Evolutionary conservation across 2,797 vertebrate genomes (phyloP).

Genomic region (Synaphobranchus kaupii): DNA sequence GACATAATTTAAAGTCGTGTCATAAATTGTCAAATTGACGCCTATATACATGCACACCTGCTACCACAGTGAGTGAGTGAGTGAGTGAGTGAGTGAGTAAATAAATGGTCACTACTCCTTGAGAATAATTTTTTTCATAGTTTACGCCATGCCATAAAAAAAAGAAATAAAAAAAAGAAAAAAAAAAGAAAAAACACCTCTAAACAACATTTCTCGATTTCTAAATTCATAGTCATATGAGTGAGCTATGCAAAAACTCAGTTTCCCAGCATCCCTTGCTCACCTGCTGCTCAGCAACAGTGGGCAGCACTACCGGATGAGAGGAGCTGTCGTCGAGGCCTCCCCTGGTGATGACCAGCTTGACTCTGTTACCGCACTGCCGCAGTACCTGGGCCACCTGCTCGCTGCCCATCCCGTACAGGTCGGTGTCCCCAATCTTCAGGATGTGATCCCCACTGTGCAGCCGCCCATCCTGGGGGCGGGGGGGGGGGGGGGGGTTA

Average conservation of each 20-base stretch:
- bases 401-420: constrained; percentile 92
- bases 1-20: too few relatives aligned
- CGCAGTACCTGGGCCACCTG: constrained; percentile 96
- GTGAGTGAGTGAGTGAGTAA: too few relatives aligned
- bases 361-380: constrained; percentile 91
- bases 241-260: neutral
- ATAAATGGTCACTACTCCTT: too few relatives aligned
- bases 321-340: constrained; percentile 72
- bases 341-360: constrained; percentile 88
- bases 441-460: constrained; percentile 95
- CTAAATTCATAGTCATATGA: neutral
- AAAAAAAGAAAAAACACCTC: too few relatives aligned
- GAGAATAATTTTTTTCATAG: too few relatives aligned
- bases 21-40: too few relatives aligned
- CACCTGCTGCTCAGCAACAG: constrained; percentile 81
- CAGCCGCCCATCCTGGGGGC: constrained; percentile 83
- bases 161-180: too few relatives aligned
- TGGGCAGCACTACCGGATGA: constrained; percentile 66
- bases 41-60: too few relatives aligned
- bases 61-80: too few relatives aligned
- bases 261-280: constrained; percentile 19
- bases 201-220: neutral
- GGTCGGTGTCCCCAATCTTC: constrained; percentile 92
- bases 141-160: too few relatives aligned
- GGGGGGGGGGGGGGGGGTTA: constrained; percentile 10